These are phyloP conservation scores for Charina bottae DNA, from an alignment of 2,113 vertebrate species.

Conservation along the genomic window DNA sequence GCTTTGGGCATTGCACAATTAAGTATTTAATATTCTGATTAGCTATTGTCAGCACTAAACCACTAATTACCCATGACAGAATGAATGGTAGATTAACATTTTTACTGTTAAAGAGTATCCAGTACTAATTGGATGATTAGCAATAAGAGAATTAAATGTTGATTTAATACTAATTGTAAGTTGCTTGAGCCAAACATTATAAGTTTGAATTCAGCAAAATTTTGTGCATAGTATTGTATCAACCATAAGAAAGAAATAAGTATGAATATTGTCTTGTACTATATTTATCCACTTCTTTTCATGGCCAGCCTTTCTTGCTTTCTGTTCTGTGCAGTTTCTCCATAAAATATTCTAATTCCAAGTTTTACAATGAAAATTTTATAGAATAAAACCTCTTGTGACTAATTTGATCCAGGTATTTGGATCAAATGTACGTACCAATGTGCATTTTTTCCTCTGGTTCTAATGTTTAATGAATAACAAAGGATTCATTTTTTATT, in stretches of 20 bases:
- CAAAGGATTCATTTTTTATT: background rate
- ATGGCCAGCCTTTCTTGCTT: background rate
- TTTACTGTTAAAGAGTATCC: background rate
- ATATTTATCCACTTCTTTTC: background rate
- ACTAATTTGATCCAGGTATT: slow-evolving; percentile 8
- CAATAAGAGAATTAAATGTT: slow-evolving; percentile 2
- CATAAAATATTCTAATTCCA: background rate
- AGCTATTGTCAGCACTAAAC: slow-evolving; percentile 4
- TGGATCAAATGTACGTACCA: background rate
- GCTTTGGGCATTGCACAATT: background rate
- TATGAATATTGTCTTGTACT: background rate
- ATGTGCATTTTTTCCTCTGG: background rate
- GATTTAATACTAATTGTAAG: background rate
- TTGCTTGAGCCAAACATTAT: background rate
- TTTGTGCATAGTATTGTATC: background rate
- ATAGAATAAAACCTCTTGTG: no score
- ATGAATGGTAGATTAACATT: slow-evolving; percentile 22
- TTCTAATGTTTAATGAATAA: background rate
- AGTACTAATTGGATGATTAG: slow-evolving; percentile 13
- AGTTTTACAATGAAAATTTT: background rate
- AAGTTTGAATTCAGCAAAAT: background rate
- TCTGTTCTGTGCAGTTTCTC: background rate
- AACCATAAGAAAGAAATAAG: background rate
- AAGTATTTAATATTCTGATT: slow-evolving; percentile 12
- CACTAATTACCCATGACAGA: slow-evolving; percentile 9